Percentiles rank a stretch among this genome's conserved stretches.
Conservation (phyloP, 1,140 invertebrate genomes). For the Parasteatoda tepidariorum region DNA sequence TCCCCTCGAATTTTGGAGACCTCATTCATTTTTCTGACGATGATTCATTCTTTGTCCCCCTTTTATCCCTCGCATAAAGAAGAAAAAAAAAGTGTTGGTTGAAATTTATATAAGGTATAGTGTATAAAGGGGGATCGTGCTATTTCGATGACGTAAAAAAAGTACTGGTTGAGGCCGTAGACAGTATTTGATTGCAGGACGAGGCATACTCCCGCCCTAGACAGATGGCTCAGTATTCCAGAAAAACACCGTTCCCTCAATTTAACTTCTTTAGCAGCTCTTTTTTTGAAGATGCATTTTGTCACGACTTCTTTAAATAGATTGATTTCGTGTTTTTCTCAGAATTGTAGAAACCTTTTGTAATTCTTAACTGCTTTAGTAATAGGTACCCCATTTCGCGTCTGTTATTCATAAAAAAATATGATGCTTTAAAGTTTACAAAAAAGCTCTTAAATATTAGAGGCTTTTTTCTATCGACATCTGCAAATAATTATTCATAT, state of each 20-base stretch:
- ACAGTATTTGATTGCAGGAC: neutral
- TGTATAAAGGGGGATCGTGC: conserved; percentile 36
- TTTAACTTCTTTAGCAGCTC: neutral
- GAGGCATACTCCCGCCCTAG: conserved; percentile 12
- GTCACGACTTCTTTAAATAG: neutral
- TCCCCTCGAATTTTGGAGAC: conserved; percentile 20
- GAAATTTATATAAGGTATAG: conserved; percentile 48
- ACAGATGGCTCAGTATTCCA: conserved; percentile 27
- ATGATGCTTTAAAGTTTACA: too few relatives aligned
- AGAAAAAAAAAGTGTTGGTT: neutral
- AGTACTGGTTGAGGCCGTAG: neutral
- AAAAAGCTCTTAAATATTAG: too few relatives aligned
- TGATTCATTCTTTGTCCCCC: conserved; percentile 50
- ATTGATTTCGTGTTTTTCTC: neutral
- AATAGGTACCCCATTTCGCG: neutral
- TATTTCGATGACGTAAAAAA: neutral
- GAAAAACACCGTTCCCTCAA: neutral
- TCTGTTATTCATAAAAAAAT: too few relatives aligned
- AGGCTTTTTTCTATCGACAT: too few relatives aligned
- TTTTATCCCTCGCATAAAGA: neutral
- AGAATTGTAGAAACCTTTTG: neutral
- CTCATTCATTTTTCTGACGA: conserved; percentile 57
- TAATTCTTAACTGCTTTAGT: neutral
- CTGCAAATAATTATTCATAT: too few relatives aligned
- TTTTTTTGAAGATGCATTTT: neutral